Conservation (phyloP, 1,140 invertebrate species). For the Rhizoglyphus robini region DNA sequence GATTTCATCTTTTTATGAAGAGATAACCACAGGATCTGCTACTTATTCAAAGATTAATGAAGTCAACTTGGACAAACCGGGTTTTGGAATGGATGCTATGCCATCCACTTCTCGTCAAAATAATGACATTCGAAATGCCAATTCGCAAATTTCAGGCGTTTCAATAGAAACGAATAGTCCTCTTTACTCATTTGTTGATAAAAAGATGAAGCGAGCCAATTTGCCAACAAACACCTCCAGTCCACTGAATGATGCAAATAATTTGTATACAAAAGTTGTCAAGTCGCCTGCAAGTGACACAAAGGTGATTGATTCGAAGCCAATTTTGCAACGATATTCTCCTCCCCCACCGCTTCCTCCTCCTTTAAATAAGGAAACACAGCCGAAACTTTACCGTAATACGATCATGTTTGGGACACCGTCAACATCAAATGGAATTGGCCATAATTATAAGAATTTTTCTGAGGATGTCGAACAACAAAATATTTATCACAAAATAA, state of each 20-base stretch:
- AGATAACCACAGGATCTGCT: constrained; percentile 18
- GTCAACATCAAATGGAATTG: neutral
- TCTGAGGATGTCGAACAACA: too few relatives aligned
- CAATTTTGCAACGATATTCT: neutral
- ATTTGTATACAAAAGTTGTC: constrained; percentile 21
- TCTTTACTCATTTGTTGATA: neutral
- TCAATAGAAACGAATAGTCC: constrained; percentile 8
- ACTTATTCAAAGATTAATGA: constrained; percentile 22
- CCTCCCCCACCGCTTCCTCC: constrained; percentile 16
- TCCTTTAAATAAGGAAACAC: neutral
- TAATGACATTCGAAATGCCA: neutral
- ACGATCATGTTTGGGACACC: constrained; percentile 20
- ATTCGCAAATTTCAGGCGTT: neutral
- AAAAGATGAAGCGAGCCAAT: constrained; percentile 1
- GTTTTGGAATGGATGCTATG: neutral
- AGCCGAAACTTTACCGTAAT: constrained; percentile 2
- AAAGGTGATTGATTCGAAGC: neutral
- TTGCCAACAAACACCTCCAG: neutral
- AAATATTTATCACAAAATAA: neutral
- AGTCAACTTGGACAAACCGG: neutral
- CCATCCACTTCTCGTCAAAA: neutral
- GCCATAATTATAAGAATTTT: too few relatives aligned
- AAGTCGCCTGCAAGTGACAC: constrained; percentile 7
- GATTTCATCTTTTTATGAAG: constrained; percentile 24
- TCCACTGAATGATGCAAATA: neutral